Conservation (phyloP, 2,797 vertebrate species). For the Emys orbicularis region DNA sequence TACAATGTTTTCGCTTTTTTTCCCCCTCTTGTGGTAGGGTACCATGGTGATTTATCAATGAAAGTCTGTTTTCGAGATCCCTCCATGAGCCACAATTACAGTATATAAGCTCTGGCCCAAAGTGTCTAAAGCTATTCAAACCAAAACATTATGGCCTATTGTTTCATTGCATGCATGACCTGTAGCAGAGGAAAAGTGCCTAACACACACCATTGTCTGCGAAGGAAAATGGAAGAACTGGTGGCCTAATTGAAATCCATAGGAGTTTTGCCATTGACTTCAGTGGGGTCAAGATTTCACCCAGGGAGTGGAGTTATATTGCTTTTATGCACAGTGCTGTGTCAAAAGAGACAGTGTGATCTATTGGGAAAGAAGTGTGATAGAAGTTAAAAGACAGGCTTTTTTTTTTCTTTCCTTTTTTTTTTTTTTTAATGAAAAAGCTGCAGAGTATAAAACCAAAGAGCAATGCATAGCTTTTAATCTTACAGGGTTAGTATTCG, state of each 20-base stretch:
- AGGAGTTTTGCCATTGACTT: not conserved
- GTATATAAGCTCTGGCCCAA: not conserved
- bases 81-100: not conserved
- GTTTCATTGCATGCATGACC: not conserved
- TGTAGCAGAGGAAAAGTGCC: not conserved
- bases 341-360: not conserved
- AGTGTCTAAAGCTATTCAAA: too few species aligned
- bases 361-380: not conserved
- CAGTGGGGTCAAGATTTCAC: not conserved
- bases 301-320: not conserved
- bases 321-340: not conserved
- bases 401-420: too few species aligned
- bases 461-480: not conserved
- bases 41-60: not conserved
- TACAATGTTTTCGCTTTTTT: not conserved
- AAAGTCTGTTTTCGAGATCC: not conserved
- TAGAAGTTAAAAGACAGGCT: accelerated
- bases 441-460: not conserved
- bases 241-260: not conserved
- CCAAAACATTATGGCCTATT: not conserved
- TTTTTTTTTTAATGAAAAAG: not conserved
- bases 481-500: not conserved
- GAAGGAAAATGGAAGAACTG: not conserved
- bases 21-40: not conserved
- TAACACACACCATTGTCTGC: not conserved